These are phyloP conservation scores for Deilephila elpenor DNA, from an alignment of 2,888 invertebrate genomes.

Conservation along the genomic window DNA sequence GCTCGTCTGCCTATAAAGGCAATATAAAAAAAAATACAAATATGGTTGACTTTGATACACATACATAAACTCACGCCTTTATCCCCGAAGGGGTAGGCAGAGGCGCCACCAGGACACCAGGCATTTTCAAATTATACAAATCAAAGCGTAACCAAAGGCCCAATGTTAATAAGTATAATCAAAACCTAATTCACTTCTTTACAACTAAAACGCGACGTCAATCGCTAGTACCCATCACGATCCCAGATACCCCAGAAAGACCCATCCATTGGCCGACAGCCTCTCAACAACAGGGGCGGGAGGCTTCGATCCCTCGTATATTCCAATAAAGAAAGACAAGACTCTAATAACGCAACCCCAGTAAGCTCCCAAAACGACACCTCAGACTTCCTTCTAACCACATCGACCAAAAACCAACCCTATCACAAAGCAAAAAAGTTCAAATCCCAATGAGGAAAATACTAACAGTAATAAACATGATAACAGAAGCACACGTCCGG, in stretches of 20 bases:
- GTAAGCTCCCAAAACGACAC: slow-evolving; percentile 76
- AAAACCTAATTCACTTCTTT: neutral
- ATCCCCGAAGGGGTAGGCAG: too few species aligned
- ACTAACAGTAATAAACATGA: slow-evolving; percentile 65
- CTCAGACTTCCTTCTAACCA: slow-evolving; percentile 57
- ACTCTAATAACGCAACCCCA: slow-evolving; percentile 75
- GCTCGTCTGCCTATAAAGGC: too few species aligned
- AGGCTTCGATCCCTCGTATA: slow-evolving; percentile 62
- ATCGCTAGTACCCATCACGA: slow-evolving; percentile 17
- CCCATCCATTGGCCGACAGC: neutral
- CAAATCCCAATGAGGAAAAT: slow-evolving; percentile 35
- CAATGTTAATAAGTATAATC: neutral
- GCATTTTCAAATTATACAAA: too few species aligned
- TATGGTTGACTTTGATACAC: too few species aligned
- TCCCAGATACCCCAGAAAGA: neutral
- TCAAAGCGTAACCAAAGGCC: neutral
- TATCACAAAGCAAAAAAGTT: slow-evolving; percentile 41
- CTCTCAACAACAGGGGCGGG: neutral
- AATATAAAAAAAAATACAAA: too few species aligned
- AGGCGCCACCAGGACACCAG: too few species aligned
- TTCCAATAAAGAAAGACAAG: slow-evolving; percentile 79
- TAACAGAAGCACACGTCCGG: slow-evolving; percentile 70
- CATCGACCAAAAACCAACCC: slow-evolving; percentile 49
- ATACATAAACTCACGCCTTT: too few species aligned
- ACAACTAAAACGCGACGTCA: neutral